Base-by-base conservation (phyloP, 2,113 vertebrate species). In the Euleptes europaea region DNA sequence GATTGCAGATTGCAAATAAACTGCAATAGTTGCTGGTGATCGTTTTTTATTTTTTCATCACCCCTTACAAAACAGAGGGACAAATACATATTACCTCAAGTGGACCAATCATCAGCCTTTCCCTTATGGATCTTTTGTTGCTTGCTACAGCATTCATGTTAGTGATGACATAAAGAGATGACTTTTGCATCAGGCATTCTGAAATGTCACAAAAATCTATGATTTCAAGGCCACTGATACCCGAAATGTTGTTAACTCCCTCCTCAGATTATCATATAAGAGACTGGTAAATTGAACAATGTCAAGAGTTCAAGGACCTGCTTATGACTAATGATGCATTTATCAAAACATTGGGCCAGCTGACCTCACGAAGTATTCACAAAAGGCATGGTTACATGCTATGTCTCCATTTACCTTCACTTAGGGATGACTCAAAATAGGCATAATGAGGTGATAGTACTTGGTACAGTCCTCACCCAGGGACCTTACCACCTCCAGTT, bases 311-410 rank as follows among this genome's bases (percentile, higher is more conserved):
- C 74, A 84, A 84, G 82, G 73, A 84, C 33, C 66, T 77, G 33
- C 65, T 75, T 76, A 67, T 75, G 60, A 84, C 44, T 84, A 77
- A 69, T 77, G 63, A 84, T 78, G 47, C 51, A 70, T 84, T 84
- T 77, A 78, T 44, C 26, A 84, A 84, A 84, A 78, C 63, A 70
- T 47, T 54, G 63, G 60, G 15, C 82, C 44, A 84, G 26, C n/a
- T 84, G 57, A 40, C 35, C 23, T 76, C 3, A 38, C 69, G 73
- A 69, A 69, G 47, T 78, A 70, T 84, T 77, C 65, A 57, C n/a
- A 49, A 70, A 84, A 47, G 74, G 26, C 63, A 84, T 31, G 33
- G 60, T 44, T 47, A 77, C 10, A 38, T 26, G 70, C 70, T 69
- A 76, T 54, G 38, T 57, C 77, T 40, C 6, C 26, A 75, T 49